Evolutionary conservation across 2,797 vertebrate genomes (phyloP).

Genomic region (Schizothorax lantsangensis): DNA sequence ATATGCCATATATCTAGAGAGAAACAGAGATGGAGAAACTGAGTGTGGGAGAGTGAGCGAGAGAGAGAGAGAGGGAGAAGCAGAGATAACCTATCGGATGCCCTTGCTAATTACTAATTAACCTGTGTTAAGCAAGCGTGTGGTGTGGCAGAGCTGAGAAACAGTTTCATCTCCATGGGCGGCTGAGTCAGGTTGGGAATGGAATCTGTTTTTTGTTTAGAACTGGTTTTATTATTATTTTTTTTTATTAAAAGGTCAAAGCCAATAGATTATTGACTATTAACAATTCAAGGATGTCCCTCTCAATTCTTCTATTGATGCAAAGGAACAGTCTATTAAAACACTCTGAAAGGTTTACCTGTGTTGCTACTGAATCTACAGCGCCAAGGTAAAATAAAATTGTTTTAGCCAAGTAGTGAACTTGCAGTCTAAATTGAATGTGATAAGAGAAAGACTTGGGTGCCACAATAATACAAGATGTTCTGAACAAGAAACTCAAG

Average conservation of each 20-base stretch:
- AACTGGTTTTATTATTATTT: not conserved
- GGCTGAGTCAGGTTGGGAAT: not conserved
- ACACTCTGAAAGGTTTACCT: not conserved
- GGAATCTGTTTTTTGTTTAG: not conserved
- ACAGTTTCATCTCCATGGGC: constrained; percentile 13
- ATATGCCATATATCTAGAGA: constrained; percentile 1
- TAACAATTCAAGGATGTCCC: not conserved
- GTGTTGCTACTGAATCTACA: not conserved
- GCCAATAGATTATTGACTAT: not conserved
- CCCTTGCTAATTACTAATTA: constrained; percentile 58
- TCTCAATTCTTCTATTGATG: not conserved
- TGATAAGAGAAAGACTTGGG: not conserved
- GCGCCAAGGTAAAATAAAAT: not conserved
- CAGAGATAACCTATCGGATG: constrained; percentile 36
- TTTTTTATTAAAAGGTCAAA: not conserved
- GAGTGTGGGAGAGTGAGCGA: not conserved
- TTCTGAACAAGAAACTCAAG: not conserved
- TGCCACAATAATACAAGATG: not conserved
- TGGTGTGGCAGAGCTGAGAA: constrained; percentile 22
- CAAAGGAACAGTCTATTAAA: not conserved
- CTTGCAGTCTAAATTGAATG: not conserved
- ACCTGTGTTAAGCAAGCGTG: constrained; percentile 45
- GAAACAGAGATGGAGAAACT: not conserved
- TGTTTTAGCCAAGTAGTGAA: not conserved
- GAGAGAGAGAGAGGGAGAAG: not conserved